Evolutionary conservation across 2,797 vertebrate species (phyloP).

Genomic region (Aldrovandia affinis): DNA sequence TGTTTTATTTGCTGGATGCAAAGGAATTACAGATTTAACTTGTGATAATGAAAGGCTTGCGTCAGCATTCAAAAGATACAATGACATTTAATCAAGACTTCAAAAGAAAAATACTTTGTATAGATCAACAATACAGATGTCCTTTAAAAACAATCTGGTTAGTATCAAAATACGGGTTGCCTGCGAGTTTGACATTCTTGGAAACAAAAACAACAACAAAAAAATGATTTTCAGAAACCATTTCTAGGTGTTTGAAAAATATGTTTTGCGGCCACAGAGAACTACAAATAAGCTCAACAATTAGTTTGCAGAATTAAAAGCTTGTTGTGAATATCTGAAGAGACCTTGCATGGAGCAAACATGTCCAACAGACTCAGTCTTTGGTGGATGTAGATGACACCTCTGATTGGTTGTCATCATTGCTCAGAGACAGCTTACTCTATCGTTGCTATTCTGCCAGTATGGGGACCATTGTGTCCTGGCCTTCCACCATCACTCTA

Average conservation of each 20-base stretch:
- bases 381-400: conserved; percentile 2
- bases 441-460: background rate
- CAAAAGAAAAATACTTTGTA: background rate
- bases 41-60: background rate
- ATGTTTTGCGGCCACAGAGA: background rate
- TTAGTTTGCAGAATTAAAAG: conserved; percentile 11
- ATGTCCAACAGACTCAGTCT: background rate
- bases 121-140: conserved; percentile 12
- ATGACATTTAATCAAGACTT: background rate
- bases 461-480: background rate
- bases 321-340: background rate
- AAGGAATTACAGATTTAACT: background rate
- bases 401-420: conserved; percentile 8
- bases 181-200: background rate
- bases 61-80: background rate
- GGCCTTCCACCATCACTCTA: conserved; percentile 12
- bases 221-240: background rate
- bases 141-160: conserved; percentile 8
- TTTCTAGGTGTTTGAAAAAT: conserved; percentile 1
- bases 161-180: background rate
- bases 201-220: background rate
- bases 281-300: background rate
- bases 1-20: background rate
- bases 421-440: background rate
- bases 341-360: background rate